Evolutionary conservation across 2,797 vertebrate genomes (phyloP).

Genomic region (Esox lucius): DNA sequence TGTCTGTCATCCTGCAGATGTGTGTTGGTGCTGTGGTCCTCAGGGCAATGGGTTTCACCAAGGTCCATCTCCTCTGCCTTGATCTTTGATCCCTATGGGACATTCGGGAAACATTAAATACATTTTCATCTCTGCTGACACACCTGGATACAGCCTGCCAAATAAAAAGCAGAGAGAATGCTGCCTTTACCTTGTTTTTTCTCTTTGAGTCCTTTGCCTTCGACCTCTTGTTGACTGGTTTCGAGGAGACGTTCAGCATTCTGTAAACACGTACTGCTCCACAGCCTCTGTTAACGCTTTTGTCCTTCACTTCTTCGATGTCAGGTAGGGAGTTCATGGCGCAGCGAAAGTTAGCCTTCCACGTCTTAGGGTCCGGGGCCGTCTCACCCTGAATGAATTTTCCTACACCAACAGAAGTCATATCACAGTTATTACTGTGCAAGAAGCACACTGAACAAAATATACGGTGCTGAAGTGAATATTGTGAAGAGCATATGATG

Average conservation of each 20-base stretch:
- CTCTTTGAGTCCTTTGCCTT: slow-evolving; percentile 71
- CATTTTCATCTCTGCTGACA: background rate
- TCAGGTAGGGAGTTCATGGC: slow-evolving; percentile 97
- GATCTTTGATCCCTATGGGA: slow-evolving; percentile 44
- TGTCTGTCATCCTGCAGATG: slow-evolving; percentile 37
- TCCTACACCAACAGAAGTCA: slow-evolving; percentile 68
- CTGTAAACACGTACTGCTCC: slow-evolving; percentile 89
- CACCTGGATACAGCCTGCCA: background rate
- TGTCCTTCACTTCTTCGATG: slow-evolving; percentile 92
- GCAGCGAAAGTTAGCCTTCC: slow-evolving; percentile 98
- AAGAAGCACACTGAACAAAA: background rate
- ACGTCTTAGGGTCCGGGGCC: slow-evolving; percentile 88
- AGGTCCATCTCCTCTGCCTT: slow-evolving; percentile 73
- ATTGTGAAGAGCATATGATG: background rate
- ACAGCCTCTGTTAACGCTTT: slow-evolving; percentile 91
- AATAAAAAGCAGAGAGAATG: background rate
- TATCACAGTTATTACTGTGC: background rate
- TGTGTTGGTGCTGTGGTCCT: slow-evolving; percentile 56
- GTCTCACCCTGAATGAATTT: slow-evolving; percentile 81
- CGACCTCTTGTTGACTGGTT: slow-evolving; percentile 75
- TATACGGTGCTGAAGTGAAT: background rate
- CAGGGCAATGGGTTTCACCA: slow-evolving; percentile 61
- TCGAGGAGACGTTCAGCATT: slow-evolving; percentile 82
- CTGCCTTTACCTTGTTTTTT: slow-evolving; percentile 76
- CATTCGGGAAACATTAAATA: slow-evolving; percentile 6